Evolutionary conservation across 2,113 vertebrate genomes (phyloP), one percentile per base, ranked within the genome.

Genomic region (Dicerorhinus sumatrensis): DNA sequence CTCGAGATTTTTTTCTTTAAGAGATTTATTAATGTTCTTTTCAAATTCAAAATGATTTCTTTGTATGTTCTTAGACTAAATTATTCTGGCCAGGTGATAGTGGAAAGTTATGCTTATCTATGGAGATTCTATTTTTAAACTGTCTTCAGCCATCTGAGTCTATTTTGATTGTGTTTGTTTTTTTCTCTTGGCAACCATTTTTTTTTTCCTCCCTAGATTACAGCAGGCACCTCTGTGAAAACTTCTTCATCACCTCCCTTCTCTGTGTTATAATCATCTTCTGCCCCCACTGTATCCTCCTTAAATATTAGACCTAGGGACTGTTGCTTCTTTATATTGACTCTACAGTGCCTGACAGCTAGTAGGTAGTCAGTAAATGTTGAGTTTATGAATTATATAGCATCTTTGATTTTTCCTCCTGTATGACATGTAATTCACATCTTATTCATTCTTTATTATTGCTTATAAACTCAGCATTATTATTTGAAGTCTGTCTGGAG

Each of bases 91-190:
- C 56, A 77, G 73, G 89, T 91, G 65, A 33, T 93, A 60, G 25
- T 92, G 81, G 62, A 70, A 90, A 73, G 60, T 79, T 79, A 36
- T 2, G 17, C 51, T 93, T 80, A 23, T 92, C 92, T 91, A 6
- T 46, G 48, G 82, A 79, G 83, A 85, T 23, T 73, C 72, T 94
- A 11, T 95, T 91, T 95, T 77, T 77, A 67, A 89, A 76, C 29
- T 79, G 79, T 67, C 65, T 93, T 92, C 8, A 67, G 83, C 67
- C 73, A 36, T 67, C 25, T 17, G 65, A 36, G 54, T 89, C 85
- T 92, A 1, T 97, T 81, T 93, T 79, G 93, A 62, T 82, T 46
- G 69, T 95, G 72, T 48, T 48, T 48, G 46, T 62, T 33, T 5
- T 16, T 5, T 20, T 4, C n/a, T 36, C 21, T 60, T 8, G 7